These are phyloP conservation scores for Tragelaphus strepsiceros DNA, from an alignment of 2,113 vertebrate genomes.

Conservation along the genomic window DNA sequence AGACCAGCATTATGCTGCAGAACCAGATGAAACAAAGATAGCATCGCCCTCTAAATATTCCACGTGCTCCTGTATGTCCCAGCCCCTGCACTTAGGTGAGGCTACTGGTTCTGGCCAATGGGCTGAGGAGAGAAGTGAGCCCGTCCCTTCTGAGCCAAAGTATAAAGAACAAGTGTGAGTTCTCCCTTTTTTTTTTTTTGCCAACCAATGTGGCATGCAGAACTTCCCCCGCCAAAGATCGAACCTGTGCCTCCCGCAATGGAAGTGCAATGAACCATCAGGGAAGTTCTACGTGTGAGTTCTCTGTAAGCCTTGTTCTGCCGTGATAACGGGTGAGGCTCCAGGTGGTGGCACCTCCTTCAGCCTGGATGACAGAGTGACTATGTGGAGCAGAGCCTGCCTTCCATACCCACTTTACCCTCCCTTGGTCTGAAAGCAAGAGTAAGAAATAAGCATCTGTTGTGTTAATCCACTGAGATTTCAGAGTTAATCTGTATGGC, in stretches of 20 bases:
- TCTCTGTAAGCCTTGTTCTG: neutral
- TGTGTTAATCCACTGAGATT: neutral
- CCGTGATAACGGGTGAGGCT: neutral
- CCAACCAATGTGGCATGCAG: neutral
- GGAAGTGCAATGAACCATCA: neutral
- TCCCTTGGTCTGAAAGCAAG: neutral
- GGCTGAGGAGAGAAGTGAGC: neutral
- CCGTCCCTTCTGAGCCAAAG: neutral
- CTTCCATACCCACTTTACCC: neutral
- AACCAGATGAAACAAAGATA: neutral
- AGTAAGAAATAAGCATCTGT: neutral
- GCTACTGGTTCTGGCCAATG: neutral
- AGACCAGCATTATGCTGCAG: neutral
- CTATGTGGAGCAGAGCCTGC: neutral
- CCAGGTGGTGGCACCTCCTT: neutral
- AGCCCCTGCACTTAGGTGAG: neutral
- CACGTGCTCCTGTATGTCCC: rapidly evolving
- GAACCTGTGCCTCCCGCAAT: neutral
- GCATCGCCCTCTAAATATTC: neutral
- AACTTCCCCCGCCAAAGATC: neutral
- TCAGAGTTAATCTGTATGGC: neutral
- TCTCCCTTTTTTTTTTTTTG: neutral
- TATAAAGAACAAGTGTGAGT: neutral
- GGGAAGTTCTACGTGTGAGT: neutral
- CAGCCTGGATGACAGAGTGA: neutral